These are phyloP conservation scores for Dynastes maya DNA, from an alignment of 2,888 invertebrate genomes.

Conservation along the genomic window DNA sequence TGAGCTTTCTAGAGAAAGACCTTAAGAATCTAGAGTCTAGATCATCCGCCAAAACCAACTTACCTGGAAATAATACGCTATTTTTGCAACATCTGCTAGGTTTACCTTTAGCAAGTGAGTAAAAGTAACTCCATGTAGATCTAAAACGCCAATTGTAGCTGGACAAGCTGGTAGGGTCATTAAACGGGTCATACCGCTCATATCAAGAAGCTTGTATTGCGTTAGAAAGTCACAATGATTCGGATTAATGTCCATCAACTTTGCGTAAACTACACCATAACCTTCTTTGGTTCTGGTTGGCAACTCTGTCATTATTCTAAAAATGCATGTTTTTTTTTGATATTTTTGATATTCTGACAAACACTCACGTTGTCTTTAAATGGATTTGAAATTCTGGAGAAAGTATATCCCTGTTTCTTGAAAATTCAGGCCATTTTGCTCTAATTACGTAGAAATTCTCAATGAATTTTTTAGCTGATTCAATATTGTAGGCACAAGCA, in stretches of 20 bases:
- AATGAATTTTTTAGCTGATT: slow-evolving; percentile 53
- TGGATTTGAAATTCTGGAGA: neutral
- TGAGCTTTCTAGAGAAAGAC: slow-evolving; percentile 35
- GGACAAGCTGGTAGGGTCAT: slow-evolving; percentile 74
- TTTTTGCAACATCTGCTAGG: slow-evolving; percentile 78
- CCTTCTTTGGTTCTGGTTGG: slow-evolving; percentile 58
- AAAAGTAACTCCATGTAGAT: slow-evolving; percentile 76
- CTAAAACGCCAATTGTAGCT: slow-evolving; percentile 78
- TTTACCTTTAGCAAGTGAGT: slow-evolving; percentile 73
- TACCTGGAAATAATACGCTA: slow-evolving; percentile 79
- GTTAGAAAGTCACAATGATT: slow-evolving; percentile 74
- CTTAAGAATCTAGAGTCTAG: neutral
- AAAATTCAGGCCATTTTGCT: slow-evolving; percentile 62
- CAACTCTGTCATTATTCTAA: slow-evolving; percentile 46
- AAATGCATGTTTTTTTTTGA: neutral
- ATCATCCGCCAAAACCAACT: slow-evolving; percentile 6
- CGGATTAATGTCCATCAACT: slow-evolving; percentile 72
- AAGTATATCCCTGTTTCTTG: slow-evolving; percentile 54
- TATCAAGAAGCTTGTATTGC: slow-evolving; percentile 71
- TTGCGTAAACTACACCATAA: slow-evolving; percentile 59
- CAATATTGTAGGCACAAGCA: too few species aligned
- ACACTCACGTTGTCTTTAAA: too few species aligned
- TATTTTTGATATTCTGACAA: too few species aligned
- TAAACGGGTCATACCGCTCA: slow-evolving; percentile 75
- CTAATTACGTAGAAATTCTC: slow-evolving; percentile 62